Evolutionary conservation across 2,888 invertebrate species (phyloP).

Genomic region (Dysmachus trigonus): DNA sequence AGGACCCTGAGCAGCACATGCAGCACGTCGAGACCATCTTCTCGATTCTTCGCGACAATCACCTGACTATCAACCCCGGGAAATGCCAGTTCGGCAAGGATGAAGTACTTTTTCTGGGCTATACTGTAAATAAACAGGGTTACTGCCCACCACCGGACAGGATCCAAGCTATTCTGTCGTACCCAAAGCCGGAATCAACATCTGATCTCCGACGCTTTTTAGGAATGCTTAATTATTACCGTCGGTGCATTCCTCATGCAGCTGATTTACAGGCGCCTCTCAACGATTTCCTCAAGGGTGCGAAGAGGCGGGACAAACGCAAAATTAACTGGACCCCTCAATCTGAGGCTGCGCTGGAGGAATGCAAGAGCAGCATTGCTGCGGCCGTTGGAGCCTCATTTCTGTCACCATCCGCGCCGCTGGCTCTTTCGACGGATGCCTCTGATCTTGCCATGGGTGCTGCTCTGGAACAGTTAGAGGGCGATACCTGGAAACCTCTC

Average conservation of each 20-base stretch:
- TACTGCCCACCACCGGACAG: no score
- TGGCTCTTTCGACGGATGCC: no score
- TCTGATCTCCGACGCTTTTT: no score
- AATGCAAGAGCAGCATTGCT: not conserved
- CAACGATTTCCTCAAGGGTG: not conserved
- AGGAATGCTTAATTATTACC: not conserved
- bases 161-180: no score
- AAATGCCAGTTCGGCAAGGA: no score
- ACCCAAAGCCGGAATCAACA: no score
- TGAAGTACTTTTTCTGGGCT: no score
- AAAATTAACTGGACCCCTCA: not conserved
- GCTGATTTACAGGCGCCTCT: constrained; percentile 11
- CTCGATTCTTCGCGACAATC: no score
- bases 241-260: not conserved
- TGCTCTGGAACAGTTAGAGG: not conserved
- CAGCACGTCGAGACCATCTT: no score
- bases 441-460: constrained; percentile 43
- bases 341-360: not conserved
- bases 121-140: no score
- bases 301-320: constrained; percentile 9
- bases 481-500: constrained; percentile 55
- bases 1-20: no score
- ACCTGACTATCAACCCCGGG: no score
- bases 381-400: not conserved
- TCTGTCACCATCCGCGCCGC: not conserved